Conservation (phyloP, 2,888 invertebrate species). For the Gibbula magus region DNA sequence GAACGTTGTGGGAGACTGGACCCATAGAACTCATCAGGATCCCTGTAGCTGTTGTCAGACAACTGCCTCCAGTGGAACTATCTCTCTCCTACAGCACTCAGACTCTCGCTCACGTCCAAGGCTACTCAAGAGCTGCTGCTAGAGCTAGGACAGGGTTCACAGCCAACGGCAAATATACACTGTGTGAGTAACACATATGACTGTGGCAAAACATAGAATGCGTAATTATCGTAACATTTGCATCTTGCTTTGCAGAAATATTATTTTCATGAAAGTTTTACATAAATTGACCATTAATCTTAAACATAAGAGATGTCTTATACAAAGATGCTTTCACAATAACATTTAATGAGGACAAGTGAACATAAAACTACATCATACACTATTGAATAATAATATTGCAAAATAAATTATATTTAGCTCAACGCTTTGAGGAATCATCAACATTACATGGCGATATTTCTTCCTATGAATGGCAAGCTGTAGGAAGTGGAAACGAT, state of each 20-base stretch:
- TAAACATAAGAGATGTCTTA: too few relatives aligned
- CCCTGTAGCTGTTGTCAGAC: constrained; percentile 28
- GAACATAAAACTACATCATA: background rate
- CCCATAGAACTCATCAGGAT: constrained; percentile 28
- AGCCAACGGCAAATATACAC: constrained; percentile 26
- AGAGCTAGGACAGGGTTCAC: constrained; percentile 25
- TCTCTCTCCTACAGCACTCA: constrained; percentile 30
- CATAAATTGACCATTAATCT: too few relatives aligned
- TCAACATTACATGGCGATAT: constrained; percentile 25
- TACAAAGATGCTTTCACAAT: too few relatives aligned
- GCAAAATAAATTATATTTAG: constrained; percentile 1
- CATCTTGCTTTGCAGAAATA: too few relatives aligned
- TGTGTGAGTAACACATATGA: constrained; percentile 25
- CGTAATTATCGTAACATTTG: too few relatives aligned
- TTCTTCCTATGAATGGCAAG: background rate
- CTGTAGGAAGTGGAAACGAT: background rate
- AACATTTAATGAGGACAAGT: too few relatives aligned
- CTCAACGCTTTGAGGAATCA: constrained; percentile 19
- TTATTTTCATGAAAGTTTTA: too few relatives aligned
- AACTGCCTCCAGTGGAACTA: constrained; percentile 36
- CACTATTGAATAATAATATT: too few relatives aligned
- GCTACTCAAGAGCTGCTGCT: constrained; percentile 25
- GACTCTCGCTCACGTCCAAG: constrained; percentile 25
- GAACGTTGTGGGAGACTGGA: constrained; percentile 14
- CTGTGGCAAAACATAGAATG: background rate